phyloP scores from a whole-genome alignment of 2,113 vertebrate species.

The Coryphaenoides rupestris region DNA sequence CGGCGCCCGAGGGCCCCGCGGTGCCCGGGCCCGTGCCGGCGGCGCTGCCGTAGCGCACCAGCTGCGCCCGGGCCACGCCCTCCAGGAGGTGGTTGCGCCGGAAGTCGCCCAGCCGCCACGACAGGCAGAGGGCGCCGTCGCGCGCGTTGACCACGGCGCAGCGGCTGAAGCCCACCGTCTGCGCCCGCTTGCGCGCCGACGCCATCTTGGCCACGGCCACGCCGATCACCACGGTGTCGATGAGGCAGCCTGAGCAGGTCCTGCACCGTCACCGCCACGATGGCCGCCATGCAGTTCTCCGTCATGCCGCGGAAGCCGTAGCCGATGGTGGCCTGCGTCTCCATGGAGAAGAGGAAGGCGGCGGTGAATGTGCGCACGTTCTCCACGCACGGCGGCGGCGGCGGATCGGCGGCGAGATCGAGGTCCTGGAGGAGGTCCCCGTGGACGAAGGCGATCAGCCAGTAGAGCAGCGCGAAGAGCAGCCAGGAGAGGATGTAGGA shows the following conservation, averaged over 20 bases:
- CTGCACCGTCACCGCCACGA: constrained; percentile 81
- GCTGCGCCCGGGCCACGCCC: constrained; percentile 81
- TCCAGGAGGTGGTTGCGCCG: constrained; percentile 90
- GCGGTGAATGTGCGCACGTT: constrained; percentile 85
- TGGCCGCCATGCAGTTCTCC: constrained; percentile 82
- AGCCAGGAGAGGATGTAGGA: constrained; percentile 93
- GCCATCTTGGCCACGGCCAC: constrained; percentile 91
- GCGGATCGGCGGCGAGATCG: background rate
- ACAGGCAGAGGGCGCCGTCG: constrained; percentile 84
- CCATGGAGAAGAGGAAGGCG: constrained; percentile 89
- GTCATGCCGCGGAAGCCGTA: constrained; percentile 85
- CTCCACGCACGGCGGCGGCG: constrained; percentile 74
- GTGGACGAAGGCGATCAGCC: constrained; percentile 84
- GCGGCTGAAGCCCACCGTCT: constrained; percentile 91
- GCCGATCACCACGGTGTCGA: constrained; percentile 91
- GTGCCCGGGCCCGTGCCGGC: no score
- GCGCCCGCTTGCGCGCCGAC: constrained; percentile 87
- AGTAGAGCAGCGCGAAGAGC: constrained; percentile 85
- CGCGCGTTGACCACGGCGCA: constrained; percentile 80
- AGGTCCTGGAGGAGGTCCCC: constrained; percentile 68
- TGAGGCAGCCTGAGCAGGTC: constrained; percentile 84
- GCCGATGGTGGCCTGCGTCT: constrained; percentile 92
- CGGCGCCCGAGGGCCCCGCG: constrained; percentile 69
- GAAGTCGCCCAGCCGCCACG: constrained; percentile 91
- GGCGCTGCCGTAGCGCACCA: constrained; percentile 78